Conservation (phyloP, 2,113 vertebrate genomes). For the Phrynosoma blainvillii region DNA sequence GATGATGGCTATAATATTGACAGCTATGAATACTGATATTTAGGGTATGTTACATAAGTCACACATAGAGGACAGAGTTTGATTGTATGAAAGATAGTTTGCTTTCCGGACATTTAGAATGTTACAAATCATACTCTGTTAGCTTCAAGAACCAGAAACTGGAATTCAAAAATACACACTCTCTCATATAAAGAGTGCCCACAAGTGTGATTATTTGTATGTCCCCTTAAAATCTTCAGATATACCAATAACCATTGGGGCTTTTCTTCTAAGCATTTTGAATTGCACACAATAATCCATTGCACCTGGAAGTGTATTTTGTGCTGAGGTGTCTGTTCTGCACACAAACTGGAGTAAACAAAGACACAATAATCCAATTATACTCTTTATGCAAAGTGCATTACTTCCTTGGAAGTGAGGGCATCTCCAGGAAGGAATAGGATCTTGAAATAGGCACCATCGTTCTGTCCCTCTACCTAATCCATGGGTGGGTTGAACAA, state of each 20-base stretch:
- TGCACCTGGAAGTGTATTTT: background rate
- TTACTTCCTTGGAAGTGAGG: background rate
- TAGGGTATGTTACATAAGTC: background rate
- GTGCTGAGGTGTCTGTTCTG: background rate
- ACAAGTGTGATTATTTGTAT: background rate
- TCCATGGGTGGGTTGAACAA: background rate
- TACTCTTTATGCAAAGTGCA: background rate
- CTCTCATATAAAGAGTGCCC: background rate
- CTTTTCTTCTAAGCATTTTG: background rate
- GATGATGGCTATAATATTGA: background rate
- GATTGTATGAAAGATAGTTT: background rate
- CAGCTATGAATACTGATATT: background rate
- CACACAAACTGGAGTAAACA: background rate
- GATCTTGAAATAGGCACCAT: background rate
- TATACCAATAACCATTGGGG: background rate
- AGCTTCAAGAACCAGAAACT: background rate
- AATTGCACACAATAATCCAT: background rate
- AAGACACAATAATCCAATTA: background rate
- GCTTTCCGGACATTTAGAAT: background rate
- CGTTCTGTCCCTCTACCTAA: background rate
- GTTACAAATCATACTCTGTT: background rate
- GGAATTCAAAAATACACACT: background rate
- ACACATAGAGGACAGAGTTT: background rate
- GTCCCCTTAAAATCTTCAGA: background rate
- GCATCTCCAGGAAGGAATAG: background rate